These are phyloP conservation scores for Leptinotarsa defecta DNA, from an alignment of 1,140 invertebrate genomes.

Conservation along the genomic window DNA sequence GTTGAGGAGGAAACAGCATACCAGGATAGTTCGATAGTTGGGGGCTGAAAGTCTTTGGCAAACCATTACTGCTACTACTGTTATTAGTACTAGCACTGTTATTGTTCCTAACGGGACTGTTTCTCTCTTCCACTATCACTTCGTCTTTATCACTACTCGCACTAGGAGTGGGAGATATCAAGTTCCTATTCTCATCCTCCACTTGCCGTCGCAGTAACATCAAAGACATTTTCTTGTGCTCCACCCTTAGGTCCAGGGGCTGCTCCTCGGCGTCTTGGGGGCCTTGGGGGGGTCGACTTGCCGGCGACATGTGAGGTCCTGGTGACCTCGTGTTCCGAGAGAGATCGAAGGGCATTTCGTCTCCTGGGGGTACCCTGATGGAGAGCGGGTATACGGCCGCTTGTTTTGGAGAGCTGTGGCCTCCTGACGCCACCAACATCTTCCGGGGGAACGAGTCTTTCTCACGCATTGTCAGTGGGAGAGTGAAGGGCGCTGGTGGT, in stretches of 20 bases:
- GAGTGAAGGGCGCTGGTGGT: slow-evolving; percentile 44
- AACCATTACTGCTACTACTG: slow-evolving; percentile 31
- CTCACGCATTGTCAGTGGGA: slow-evolving; percentile 67
- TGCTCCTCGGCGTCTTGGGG: slow-evolving; percentile 66
- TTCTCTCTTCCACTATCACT: slow-evolving; percentile 45
- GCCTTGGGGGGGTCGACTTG: slow-evolving; percentile 58
- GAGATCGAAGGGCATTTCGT: slow-evolving; percentile 63
- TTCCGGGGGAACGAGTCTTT: slow-evolving; percentile 79
- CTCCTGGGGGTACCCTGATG: slow-evolving; percentile 59
- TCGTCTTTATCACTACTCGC: slow-evolving; percentile 53
- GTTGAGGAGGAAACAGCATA: slow-evolving; percentile 65
- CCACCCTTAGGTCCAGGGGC: slow-evolving; percentile 81
- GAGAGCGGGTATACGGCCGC: slow-evolving; percentile 71
- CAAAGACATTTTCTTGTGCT: slow-evolving; percentile 70
- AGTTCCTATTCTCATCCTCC: slow-evolving; percentile 78
- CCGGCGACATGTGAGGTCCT: slow-evolving; percentile 62
- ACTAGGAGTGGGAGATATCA: slow-evolving; percentile 65
- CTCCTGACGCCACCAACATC: slow-evolving; percentile 63
- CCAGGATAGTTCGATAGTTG: slow-evolving; percentile 58
- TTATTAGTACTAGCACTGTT: slow-evolving; percentile 31
- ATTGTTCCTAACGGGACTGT: slow-evolving; percentile 37
- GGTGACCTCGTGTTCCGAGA: slow-evolving; percentile 57
- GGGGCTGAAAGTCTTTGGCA: slow-evolving; percentile 47
- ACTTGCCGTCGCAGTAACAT: slow-evolving; percentile 50
- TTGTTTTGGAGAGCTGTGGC: slow-evolving; percentile 71